These are phyloP conservation scores for Clarias fuscus DNA, from an alignment of 2,797 vertebrate genomes.

Conservation along the genomic window DNA sequence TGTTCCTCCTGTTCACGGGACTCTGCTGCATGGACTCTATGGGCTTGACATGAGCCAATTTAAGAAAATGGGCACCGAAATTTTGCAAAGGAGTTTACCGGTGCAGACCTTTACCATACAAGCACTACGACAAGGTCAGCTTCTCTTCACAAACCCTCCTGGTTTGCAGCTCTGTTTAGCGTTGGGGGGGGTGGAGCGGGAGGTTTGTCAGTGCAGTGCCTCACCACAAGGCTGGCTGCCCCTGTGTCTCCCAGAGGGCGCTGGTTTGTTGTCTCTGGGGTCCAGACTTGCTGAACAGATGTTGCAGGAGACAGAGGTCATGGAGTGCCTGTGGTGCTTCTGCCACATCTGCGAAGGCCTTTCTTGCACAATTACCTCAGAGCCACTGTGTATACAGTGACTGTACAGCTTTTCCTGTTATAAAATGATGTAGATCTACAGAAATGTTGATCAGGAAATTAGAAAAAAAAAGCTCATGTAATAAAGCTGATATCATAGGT, in stretches of 20 bases:
- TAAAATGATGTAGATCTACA: conserved; percentile 51
- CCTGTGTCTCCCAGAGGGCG: conserved; percentile 51
- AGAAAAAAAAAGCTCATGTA: conserved; percentile 30
- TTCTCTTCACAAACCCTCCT: background rate
- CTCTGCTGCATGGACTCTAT: conserved; percentile 63
- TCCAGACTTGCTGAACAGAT: conserved; percentile 62
- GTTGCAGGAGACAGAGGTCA: conserved; percentile 62
- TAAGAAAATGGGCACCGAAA: conserved; percentile 57
- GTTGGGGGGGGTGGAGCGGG: conserved; percentile 4
- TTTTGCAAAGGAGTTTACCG: conserved; percentile 55
- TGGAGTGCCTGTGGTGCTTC: conserved; percentile 56
- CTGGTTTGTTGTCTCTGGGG: conserved; percentile 49
- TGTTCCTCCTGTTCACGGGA: conserved; percentile 60
- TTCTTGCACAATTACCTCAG: conserved; percentile 61
- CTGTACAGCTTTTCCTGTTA: conserved; percentile 48
- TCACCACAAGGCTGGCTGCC: conserved; percentile 47
- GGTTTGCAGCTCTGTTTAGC: background rate
- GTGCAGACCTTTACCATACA: conserved; percentile 68
- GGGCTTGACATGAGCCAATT: conserved; percentile 52
- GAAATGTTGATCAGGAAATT: conserved; percentile 54
- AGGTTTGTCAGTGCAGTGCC: conserved; percentile 27
- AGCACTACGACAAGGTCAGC: conserved; percentile 67
- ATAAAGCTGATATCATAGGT: background rate
- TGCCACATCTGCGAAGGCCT: conserved; percentile 58
- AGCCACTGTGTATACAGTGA: conserved; percentile 60